These are phyloP conservation scores for Clarias batrachus DNA, from an alignment of 2,113 vertebrate species.

Conservation along the genomic window DNA sequence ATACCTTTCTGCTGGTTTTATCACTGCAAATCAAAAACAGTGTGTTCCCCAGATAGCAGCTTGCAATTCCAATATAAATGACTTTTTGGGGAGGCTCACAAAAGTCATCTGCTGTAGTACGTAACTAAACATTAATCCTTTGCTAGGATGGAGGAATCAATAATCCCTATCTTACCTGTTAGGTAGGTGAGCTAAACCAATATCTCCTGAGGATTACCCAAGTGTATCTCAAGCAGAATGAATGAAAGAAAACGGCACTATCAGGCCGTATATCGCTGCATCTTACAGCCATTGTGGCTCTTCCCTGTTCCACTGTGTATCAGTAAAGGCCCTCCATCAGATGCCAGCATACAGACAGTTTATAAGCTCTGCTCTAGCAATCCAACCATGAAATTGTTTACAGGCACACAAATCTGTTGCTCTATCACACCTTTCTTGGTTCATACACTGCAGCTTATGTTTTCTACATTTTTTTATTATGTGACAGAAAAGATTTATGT, in stretches of 20 bases:
- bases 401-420: conserved; percentile 12
- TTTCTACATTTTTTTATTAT: not conserved
- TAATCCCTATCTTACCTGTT: conserved; percentile 64
- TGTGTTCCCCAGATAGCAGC: conserved; percentile 3
- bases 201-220: conserved; percentile 56
- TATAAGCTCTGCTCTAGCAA: conserved; percentile 35
- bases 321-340: conserved; percentile 28
- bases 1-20: not conserved
- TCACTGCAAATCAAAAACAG: not conserved
- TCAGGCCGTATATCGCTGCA: conserved; percentile 42
- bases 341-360: conserved; percentile 44
- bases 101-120: conserved; percentile 42
- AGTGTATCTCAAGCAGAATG: conserved; percentile 32
- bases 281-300: conserved; percentile 17
- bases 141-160: conserved; percentile 47
- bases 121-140: conserved; percentile 45
- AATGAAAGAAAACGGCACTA: conserved; percentile 39
- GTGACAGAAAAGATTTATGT: not conserved
- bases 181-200: conserved; percentile 59
- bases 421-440: conserved; percentile 14
- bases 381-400: conserved; percentile 48
- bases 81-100: not conserved
- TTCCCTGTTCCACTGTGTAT: conserved; percentile 35
- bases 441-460: not conserved
- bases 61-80: not conserved